phyloP scores from a whole-genome alignment of 92 coral and sea anemone species.

The Chrysogorgia sp. region DNA sequence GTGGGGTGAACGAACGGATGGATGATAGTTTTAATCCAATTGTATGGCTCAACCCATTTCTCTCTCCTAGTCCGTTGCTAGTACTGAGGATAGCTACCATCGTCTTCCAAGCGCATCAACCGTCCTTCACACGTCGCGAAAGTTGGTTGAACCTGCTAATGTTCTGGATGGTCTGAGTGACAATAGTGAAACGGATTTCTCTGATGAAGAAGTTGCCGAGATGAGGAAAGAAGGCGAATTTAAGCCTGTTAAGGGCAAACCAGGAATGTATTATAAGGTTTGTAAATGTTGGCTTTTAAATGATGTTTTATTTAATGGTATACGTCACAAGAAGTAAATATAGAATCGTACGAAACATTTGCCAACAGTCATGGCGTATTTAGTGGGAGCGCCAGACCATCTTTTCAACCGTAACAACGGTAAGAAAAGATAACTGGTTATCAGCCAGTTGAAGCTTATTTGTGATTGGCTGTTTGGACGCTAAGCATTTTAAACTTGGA shows the following conservation, averaged over 20 bases:
- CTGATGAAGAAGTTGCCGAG: constrained; percentile 94
- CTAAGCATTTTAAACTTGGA: too few species aligned
- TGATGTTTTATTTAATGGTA: too few species aligned
- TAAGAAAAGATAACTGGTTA: too few species aligned
- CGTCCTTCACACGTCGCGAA: constrained; percentile 88
- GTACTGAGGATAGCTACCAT: background rate
- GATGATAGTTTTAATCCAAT: too few species aligned
- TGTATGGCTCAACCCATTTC: background rate
- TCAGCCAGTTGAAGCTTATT: too few species aligned
- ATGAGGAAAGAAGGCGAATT: constrained; percentile 84
- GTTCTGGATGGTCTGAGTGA: constrained; percentile 72
- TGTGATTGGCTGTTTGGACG: too few species aligned
- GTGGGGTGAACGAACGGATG: background rate
- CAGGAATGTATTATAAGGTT: constrained; percentile 98
- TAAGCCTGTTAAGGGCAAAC: constrained; percentile 95
- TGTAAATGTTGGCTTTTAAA: too few species aligned
- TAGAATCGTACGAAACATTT: too few species aligned
- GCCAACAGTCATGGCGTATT: too few species aligned
- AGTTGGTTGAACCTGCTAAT: constrained; percentile 75
- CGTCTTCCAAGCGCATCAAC: constrained; percentile 80
- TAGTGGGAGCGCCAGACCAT: too few species aligned
- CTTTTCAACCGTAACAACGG: too few species aligned
- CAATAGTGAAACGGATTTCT: constrained; percentile 94
- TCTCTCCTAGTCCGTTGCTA: constrained; percentile 6
- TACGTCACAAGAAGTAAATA: too few species aligned